These are phyloP conservation scores for Papilio protenor DNA, from an alignment of 2,888 invertebrate species.

Conservation along the genomic window DNA sequence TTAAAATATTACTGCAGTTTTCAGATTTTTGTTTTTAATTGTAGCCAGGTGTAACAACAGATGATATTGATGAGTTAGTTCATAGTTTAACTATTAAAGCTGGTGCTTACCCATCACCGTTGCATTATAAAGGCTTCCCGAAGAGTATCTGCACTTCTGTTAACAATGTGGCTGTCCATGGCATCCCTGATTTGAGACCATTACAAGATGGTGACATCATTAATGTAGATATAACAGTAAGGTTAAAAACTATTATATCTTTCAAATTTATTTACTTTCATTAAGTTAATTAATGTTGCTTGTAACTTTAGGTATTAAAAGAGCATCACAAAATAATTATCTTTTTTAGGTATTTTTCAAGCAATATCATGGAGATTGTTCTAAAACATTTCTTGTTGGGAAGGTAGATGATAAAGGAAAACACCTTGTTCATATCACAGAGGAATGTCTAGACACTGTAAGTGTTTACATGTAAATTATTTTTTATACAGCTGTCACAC, in stretches of 20 bases:
- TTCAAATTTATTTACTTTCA: neutral
- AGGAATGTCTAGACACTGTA: slow-evolving; percentile 88
- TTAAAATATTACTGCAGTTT: neutral
- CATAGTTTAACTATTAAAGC: slow-evolving; percentile 88
- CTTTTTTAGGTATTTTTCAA: slow-evolving; percentile 87
- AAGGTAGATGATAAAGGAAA: slow-evolving; percentile 90
- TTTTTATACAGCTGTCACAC: too few relatives aligned
- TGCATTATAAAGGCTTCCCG: slow-evolving; percentile 93
- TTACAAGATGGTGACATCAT: slow-evolving; percentile 94
- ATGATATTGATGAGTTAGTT: slow-evolving; percentile 90
- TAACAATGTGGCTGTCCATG: slow-evolving; percentile 96
- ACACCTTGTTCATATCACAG: slow-evolving; percentile 88
- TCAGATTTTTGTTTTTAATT: slow-evolving; percentile 40
- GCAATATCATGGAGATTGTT: slow-evolving; percentile 97
- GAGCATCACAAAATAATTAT: neutral
- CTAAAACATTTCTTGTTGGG: slow-evolving; percentile 93
- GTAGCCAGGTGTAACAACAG: slow-evolving; percentile 92
- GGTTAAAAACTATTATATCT: slow-evolving; percentile 49
- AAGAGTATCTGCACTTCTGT: slow-evolving; percentile 96
- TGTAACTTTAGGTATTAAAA: neutral
- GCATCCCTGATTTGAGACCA: slow-evolving; percentile 94
- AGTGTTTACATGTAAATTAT: slow-evolving; percentile 48
- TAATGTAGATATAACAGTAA: slow-evolving; percentile 95
- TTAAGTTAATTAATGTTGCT: neutral
- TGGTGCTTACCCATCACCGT: slow-evolving; percentile 95